These are phyloP conservation scores for Hephaestus fuliginosus DNA, from an alignment of 2,797 vertebrate species.

Conservation along the genomic window DNA sequence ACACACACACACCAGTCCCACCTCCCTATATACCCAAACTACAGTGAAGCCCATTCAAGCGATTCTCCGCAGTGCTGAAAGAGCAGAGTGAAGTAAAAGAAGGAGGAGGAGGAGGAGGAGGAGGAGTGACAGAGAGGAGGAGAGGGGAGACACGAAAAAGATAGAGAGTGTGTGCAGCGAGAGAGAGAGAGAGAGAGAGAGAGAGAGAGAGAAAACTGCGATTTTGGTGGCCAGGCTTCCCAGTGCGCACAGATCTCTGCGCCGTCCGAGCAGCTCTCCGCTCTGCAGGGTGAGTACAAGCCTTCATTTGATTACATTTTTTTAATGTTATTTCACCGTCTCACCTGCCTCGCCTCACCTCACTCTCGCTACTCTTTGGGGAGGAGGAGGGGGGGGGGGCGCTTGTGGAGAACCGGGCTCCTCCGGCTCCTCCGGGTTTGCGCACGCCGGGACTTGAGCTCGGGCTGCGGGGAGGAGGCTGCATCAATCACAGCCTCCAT, in stretches of 20 bases:
- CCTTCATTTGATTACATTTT: no score
- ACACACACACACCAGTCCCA: slow-evolving; percentile 59
- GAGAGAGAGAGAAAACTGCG: slow-evolving; percentile 54
- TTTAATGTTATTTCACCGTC: background rate
- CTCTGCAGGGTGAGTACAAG: slow-evolving; percentile 78
- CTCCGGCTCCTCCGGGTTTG: background rate
- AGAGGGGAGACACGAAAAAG: slow-evolving; percentile 37
- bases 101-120: slow-evolving; percentile 49
- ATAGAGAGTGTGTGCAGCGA: slow-evolving; percentile 32
- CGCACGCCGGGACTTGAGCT: slow-evolving; percentile 48
- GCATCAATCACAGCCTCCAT: background rate
- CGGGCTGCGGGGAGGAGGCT: slow-evolving; percentile 10
- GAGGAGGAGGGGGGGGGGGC: no score
- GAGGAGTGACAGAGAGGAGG: slow-evolving; percentile 11
- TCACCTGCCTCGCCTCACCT: background rate
- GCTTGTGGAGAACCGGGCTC: no score
- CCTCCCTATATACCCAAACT: slow-evolving; percentile 71
- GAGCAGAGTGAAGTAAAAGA: slow-evolving; percentile 69
- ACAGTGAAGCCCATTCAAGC: slow-evolving; percentile 76
- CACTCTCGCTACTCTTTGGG: background rate
- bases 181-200: slow-evolving; percentile 24
- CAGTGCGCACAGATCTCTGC: slow-evolving; percentile 70
- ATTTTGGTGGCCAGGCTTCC: slow-evolving; percentile 71
- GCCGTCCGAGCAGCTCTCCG: slow-evolving; percentile 64
- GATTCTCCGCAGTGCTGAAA: slow-evolving; percentile 86